Evolutionary conservation across 2,888 invertebrate species (phyloP).

Genomic region (Agonopterix arenella): DNA sequence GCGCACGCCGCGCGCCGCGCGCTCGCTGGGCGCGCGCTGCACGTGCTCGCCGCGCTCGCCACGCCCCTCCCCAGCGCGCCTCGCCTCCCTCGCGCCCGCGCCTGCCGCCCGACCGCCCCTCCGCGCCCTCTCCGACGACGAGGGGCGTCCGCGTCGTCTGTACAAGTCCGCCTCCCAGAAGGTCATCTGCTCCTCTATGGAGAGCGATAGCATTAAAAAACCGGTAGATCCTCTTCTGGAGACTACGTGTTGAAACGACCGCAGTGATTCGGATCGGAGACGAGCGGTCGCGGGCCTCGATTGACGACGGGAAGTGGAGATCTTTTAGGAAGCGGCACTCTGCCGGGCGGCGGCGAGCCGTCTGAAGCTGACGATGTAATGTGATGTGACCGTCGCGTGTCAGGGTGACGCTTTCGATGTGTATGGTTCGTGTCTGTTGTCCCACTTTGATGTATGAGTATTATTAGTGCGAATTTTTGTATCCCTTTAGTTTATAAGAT

Average conservation of each 20-base stretch:
- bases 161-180: conserved; percentile 47
- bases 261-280: neutral
- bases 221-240: conserved; percentile 56
- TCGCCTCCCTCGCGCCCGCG: conserved; percentile 25
- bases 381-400: conserved; percentile 6
- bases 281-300: neutral
- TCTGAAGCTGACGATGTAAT: conserved; percentile 3
- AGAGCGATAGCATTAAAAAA: conserved; percentile 18
- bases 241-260: conserved; percentile 51
- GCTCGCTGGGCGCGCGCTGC: conserved; percentile 19
- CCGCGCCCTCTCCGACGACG: conserved; percentile 44
- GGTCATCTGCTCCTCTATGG: conserved; percentile 26
- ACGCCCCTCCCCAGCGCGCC: conserved; percentile 25
- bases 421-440: conserved; percentile 33
- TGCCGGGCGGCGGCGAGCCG: conserved; percentile 6
- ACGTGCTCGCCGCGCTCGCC: conserved; percentile 27
- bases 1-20: conserved; percentile 21
- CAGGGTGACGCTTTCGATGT: conserved; percentile 17
- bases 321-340: neutral
- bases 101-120: conserved; percentile 22
- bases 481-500: conserved; percentile 65
- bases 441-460: conserved; percentile 52
- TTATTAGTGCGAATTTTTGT: conserved; percentile 71
- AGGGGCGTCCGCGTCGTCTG: conserved; percentile 43
- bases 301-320: neutral